Evolutionary conservation across 2,888 invertebrate species (phyloP), one percentile per base, ranked within the genome.

Genomic region (Chaitophorus viminalis): DNA sequence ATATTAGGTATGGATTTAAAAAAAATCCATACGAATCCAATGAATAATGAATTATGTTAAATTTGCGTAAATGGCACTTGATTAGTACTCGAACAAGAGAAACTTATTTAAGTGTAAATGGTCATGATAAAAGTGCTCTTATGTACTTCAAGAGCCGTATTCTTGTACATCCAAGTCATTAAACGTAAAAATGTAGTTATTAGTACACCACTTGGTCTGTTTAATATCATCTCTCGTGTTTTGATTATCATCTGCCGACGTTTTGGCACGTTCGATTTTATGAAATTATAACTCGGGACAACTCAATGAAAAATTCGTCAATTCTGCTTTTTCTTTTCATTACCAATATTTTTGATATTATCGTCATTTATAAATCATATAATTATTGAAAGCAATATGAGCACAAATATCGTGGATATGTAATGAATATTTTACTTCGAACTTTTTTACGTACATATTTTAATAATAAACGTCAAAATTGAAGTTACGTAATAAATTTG

Each of bases 161-260:
- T 39, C 65, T 68, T 68, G 8, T 39, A 36, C 81, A 68, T 46
- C 39, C 81, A 31, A 46, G 68, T 81, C 39, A 46, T 81, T 46
- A 39, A 46, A 81, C 68, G 68, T 39, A 68, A 81, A 46, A 46
- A 46, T 14, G 14, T 46, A 68, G 68, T 68, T 68, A 68, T 81
- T 81, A 81, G 39, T 21, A 81, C 39, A 68, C 68, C 68, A 81
- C 81, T 36, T 18, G n/a, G 46, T 68, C 29, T 81, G 39, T 81
- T 81, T 31, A 81, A 81, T 31, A 81, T 21, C 39, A 68, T 46
- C 46, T 21, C 79, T 65, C 11, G 21, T 46, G 68, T 81, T 81
- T 81, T 39, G 68, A 68, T 81, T 68, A 39, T 39, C 60, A 79
- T 79, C 65, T 65, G 31, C 29, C 14, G 68, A n/a, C 11, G 29